These are phyloP conservation scores for Hoplostethus mediterraneus DNA, from an alignment of 2,797 vertebrate species.

Conservation along the genomic window DNA sequence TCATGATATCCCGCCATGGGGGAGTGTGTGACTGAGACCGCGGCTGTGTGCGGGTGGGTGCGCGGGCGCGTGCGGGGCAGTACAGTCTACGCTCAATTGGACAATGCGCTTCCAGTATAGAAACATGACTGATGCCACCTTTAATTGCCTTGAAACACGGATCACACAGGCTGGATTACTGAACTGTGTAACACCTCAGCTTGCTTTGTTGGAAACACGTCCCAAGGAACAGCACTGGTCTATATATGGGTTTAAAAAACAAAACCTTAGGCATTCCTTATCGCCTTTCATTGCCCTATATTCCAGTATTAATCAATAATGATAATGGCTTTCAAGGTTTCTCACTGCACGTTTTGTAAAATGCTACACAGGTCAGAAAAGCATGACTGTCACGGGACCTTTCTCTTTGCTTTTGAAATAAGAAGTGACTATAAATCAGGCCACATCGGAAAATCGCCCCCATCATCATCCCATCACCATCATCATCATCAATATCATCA, in stretches of 20 bases:
- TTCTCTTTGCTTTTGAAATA: not conserved
- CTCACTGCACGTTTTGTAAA: not conserved
- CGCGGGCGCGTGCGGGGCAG: not conserved
- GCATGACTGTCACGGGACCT: not conserved
- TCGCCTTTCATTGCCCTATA: not conserved
- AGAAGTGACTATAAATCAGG: conserved; percentile 33
- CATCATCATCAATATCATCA: not conserved
- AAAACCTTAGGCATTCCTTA: not conserved
- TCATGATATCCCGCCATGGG: conserved; percentile 53
- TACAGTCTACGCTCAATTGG: conserved; percentile 34
- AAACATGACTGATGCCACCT: conserved; percentile 18
- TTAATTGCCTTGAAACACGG: conserved; percentile 48
- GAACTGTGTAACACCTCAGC: not conserved
- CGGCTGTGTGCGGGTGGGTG: conserved; percentile 19
- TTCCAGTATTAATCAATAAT: conserved; percentile 5
- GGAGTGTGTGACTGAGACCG: conserved; percentile 15
- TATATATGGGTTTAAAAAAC: too few species aligned
- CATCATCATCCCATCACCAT: conserved; percentile 19
- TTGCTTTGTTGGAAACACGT: conserved; percentile 40
- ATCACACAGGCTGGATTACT: conserved; percentile 14
- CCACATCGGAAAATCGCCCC: conserved; percentile 31
- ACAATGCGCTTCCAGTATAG: conserved; percentile 17
- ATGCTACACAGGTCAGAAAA: conserved; percentile 17
- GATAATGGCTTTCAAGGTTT: not conserved
- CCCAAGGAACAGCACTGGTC: not conserved